Evolutionary conservation across 1,140 invertebrate species (phyloP).

Genomic region (Battus philenor): DNA sequence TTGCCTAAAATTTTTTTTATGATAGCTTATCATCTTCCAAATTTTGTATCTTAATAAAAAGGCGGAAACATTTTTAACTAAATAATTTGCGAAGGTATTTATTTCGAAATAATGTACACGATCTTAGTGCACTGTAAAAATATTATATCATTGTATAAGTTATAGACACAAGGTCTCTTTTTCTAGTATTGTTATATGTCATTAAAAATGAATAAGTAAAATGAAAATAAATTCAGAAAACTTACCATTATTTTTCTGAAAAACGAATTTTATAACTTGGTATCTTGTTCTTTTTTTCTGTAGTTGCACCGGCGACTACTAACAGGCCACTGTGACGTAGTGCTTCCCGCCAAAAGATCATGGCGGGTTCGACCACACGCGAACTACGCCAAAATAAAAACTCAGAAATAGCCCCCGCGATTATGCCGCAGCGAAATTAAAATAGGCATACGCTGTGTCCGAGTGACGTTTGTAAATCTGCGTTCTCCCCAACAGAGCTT

Average conservation of each 20-base stretch:
- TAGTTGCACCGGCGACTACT: constrained; percentile 35
- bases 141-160: no score
- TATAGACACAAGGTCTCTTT: no score
- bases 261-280: not conserved
- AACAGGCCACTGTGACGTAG: constrained; percentile 47
- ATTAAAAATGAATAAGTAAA: not conserved
- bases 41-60: no score
- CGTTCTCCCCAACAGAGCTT: constrained; percentile 45
- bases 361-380: constrained; percentile 61
- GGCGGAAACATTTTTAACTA: no score
- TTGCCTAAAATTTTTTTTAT: no score
- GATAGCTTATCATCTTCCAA: no score
- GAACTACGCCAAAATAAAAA: constrained; percentile 73
- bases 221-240: not conserved
- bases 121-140: no score
- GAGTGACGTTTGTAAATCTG: constrained; percentile 30
- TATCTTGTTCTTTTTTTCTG: not conserved
- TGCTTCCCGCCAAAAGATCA: constrained; percentile 68
- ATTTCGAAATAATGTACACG: no score
- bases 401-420: constrained; percentile 64
- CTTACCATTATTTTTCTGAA: not conserved
- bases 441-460: constrained; percentile 51
- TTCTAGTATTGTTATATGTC: no score
- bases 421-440: constrained; percentile 62
- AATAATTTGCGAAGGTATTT: no score